A percentile compares a stretch with the other conserved stretches of the same genome.
These are phyloP conservation scores for Notothenia coriiceps DNA, from an alignment of 2,113 vertebrate genomes.

Conservation along the genomic window DNA sequence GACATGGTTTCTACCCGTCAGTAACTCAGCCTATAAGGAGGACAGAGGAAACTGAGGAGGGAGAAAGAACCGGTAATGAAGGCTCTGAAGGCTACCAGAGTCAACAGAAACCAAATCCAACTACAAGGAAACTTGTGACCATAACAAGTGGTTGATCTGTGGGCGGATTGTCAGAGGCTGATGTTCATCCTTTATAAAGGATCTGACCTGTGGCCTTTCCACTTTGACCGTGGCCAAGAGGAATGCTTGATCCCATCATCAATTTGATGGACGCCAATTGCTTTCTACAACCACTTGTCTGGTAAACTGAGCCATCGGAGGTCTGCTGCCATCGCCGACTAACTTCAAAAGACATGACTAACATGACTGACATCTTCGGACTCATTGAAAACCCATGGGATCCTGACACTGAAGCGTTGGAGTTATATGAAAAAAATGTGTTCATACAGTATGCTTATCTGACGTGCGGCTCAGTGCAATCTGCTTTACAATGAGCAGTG, in stretches of 20 bases:
- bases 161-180: conserved; percentile 25
- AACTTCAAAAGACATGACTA: conserved; percentile 5
- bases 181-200: conserved; percentile 38
- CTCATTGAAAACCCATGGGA: not conserved
- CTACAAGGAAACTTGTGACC: conserved; percentile 14
- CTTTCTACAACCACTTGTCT: conserved; percentile 5
- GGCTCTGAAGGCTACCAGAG: not conserved
- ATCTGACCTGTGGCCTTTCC: conserved; percentile 48
- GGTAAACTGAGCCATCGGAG: not conserved
- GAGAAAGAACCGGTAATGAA: conserved; percentile 17
- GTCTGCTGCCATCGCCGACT: not conserved
- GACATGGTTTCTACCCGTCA: conserved; percentile 33
- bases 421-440: not conserved
- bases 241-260: conserved; percentile 23
- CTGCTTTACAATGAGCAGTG: not conserved
- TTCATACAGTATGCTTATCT: no score
- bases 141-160: conserved; percentile 8
- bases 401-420: not conserved
- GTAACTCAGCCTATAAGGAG: not conserved
- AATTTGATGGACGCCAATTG: conserved; percentile 5
- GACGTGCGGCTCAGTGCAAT: no score
- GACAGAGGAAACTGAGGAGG: conserved; percentile 9
- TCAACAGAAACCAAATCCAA: conserved; percentile 56
- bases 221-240: conserved; percentile 36
- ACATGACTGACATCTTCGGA: not conserved